These are phyloP conservation scores for Latrodectus hesperus DNA, from an alignment of 2,888 invertebrate species.

Conservation along the genomic window DNA sequence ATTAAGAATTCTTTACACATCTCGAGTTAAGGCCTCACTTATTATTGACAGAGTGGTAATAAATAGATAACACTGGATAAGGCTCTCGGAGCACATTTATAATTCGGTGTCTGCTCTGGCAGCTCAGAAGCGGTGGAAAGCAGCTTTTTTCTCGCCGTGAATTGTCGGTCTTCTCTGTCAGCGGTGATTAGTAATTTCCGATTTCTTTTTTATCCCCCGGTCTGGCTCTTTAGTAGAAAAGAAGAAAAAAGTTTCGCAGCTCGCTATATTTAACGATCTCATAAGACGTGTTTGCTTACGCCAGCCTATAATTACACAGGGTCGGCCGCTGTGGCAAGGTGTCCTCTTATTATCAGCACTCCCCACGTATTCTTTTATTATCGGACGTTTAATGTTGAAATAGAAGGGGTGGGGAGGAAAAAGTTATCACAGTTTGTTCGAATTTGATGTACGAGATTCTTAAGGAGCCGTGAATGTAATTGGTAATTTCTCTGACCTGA, in stretches of 20 bases:
- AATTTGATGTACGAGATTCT: constrained; percentile 41
- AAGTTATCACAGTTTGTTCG: constrained; percentile 31
- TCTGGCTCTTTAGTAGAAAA: neutral
- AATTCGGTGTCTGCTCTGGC: constrained; percentile 31
- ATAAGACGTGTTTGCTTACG: constrained; percentile 57
- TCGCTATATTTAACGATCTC: constrained; percentile 38
- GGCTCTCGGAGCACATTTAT: constrained; percentile 20
- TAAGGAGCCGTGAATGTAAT: constrained; percentile 37
- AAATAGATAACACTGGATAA: no score
- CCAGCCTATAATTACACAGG: constrained; percentile 63
- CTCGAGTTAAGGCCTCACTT: no score
- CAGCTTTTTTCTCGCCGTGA: constrained; percentile 35
- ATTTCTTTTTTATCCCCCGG: neutral
- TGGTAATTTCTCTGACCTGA: constrained; percentile 6
- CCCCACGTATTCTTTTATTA: neutral
- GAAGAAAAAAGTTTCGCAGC: constrained; percentile 29
- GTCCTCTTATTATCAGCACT: constrained; percentile 27
- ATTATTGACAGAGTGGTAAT: no score
- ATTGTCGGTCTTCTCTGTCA: neutral
- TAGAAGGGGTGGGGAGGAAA: constrained; percentile 55
- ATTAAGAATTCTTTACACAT: no score
- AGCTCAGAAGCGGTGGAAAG: constrained; percentile 57
- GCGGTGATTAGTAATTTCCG: constrained; percentile 29
- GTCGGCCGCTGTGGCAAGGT: constrained; percentile 37
- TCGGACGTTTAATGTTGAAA: neutral